Evolutionary conservation across 2,113 vertebrate genomes (phyloP), one percentile per base, ranked within the genome.

Genomic region (Ancistrus triradiatus): DNA sequence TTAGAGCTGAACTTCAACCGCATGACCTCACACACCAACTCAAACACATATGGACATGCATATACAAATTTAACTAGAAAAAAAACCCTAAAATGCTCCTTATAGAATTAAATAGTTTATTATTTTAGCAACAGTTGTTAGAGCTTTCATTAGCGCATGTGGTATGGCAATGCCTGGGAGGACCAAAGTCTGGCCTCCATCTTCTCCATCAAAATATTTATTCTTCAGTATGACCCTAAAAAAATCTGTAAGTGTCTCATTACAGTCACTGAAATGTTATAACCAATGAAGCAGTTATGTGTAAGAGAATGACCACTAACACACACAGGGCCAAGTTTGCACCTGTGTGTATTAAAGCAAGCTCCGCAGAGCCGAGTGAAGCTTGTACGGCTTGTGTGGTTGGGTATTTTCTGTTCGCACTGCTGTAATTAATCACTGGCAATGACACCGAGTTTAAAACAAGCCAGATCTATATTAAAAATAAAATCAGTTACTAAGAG

Each of bases 121-220:
- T 76, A 61, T 59, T 42, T 63, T 56, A 4, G 13, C 66, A 60
- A 71, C n/a, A n/a, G n/a, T 72, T 76, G 71, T 57, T 68, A 46
- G 63, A 60, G 70, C 76, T 79, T 81, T 79, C 79, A 66, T 72
- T 79, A 79, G 69, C 70, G 76, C 69, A 74, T 66, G 65, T 53
- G 17, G 17, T 68, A 65, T 51, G 15, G 17, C 50, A 53, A 69
- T 42, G 72, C 69, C 85, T 79, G 77, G 69, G 63, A 69, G 42
- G 78, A 75, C 77, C 58, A 66, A 80, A 74, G 75, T 76, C 84
- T 87, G 83, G 59, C 56, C 68, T 78, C 58, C 59, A 66, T 81
- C 77, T 78, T 66, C 24, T 73, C 74, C 59, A 48, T 80, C 69
- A 59, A 79, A 73, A 21, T 82, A 80, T 82, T 84, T 83, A 81